A percentile compares a stretch with the other conserved stretches of the same genome.
Conservation (phyloP, 2,888 invertebrate genomes). For the Leptarthrus brevirostris region DNA sequence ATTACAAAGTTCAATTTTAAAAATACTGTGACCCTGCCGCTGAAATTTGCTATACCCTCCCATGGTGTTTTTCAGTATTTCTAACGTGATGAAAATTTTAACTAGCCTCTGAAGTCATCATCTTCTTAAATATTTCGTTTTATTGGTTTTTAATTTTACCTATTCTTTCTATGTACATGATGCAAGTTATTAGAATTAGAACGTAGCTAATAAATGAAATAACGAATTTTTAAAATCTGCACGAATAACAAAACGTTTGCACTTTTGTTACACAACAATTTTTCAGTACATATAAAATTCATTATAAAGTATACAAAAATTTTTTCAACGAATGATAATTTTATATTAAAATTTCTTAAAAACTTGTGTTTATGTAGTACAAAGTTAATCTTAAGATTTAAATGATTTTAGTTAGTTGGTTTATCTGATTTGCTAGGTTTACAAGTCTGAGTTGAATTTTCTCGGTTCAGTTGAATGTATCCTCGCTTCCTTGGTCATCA, state of each 20-base stretch:
- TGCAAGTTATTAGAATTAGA: slow-evolving; percentile 10
- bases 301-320: slow-evolving; percentile 44
- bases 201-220: slow-evolving; percentile 22
- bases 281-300: slow-evolving; percentile 37
- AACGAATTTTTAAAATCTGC: slow-evolving; percentile 38
- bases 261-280: slow-evolving; percentile 37
- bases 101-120: background rate
- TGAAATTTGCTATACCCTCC: slow-evolving; percentile 11
- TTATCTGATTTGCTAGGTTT: slow-evolving; percentile 25
- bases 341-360: slow-evolving; percentile 30
- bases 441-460: slow-evolving; percentile 11
- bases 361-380: slow-evolving; percentile 28
- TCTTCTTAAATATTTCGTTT: background rate
- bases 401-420: slow-evolving; percentile 10
- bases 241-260: slow-evolving; percentile 39
- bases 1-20: slow-evolving; percentile 17
- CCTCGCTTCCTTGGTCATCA: slow-evolving; percentile 30
- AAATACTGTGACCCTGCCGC: slow-evolving; percentile 10
- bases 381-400: slow-evolving; percentile 35
- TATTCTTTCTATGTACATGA: slow-evolving; percentile 11
- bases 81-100: slow-evolving; percentile 15
- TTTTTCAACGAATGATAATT: slow-evolving; percentile 27
- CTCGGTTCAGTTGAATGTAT: slow-evolving; percentile 3
- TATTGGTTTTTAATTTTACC: background rate
- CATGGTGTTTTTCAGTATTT: background rate